Conservation (phyloP, 2,888 invertebrate species). For the Drosophila subsilvestris region DNA sequence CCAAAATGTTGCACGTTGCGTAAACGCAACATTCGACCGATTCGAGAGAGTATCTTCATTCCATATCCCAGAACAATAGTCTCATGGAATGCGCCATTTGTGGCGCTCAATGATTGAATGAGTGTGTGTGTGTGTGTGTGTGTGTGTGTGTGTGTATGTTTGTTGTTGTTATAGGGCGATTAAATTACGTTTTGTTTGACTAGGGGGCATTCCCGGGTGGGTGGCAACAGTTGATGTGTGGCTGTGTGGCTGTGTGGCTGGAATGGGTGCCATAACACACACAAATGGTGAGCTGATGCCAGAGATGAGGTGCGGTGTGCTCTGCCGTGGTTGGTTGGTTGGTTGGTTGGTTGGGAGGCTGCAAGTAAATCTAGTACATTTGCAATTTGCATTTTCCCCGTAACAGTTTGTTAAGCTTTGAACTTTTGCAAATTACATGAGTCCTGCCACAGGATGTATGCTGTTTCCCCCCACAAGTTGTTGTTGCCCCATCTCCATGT, state of each 20-base stretch:
- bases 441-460: constrained; percentile 73
- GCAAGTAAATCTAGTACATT: constrained; percentile 49
- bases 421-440: constrained; percentile 80
- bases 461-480: constrained; percentile 53
- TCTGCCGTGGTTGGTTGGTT: background rate
- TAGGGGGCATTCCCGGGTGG: constrained; percentile 3
- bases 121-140: constrained; percentile 1
- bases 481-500: constrained; percentile 9
- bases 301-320: background rate
- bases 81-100: constrained; percentile 32
- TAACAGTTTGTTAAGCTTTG: constrained; percentile 79
- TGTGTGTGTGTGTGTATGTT: background rate
- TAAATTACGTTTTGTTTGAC: constrained; percentile 64
- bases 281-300: background rate
- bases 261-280: constrained; percentile 3
- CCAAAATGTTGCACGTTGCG: constrained; percentile 42
- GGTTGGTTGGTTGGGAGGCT: background rate
- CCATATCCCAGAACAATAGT: background rate
- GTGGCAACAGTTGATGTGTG: background rate
- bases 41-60: background rate
- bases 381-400: constrained; percentile 72
- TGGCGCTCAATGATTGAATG: constrained; percentile 43
- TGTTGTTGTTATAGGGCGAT: constrained; percentile 58
- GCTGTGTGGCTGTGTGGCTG: background rate
- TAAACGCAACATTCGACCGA: constrained; percentile 30